These are phyloP conservation scores for Phortica variegata DNA, from an alignment of 1,140 invertebrate species.

Conservation along the genomic window DNA sequence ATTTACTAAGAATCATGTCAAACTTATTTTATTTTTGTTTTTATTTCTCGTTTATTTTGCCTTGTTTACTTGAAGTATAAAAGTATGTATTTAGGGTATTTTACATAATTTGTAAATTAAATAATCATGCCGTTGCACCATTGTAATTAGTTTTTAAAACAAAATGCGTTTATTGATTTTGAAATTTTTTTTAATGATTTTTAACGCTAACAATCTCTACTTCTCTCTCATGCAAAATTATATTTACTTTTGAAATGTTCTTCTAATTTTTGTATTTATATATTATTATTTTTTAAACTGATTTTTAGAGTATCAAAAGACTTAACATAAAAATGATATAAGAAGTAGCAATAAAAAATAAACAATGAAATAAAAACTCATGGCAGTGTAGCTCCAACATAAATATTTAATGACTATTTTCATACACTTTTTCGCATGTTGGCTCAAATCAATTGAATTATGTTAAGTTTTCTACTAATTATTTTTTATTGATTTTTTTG, in stretches of 20 bases:
- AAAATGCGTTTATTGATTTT: constrained; percentile 11
- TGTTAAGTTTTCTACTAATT: constrained; percentile 33
- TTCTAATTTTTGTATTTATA: no score
- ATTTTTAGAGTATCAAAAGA: no score
- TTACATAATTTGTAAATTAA: constrained; percentile 29
- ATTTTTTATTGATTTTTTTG: constrained; percentile 26
- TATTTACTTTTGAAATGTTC: no score
- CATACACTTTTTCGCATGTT: no score
- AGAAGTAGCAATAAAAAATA: no score
- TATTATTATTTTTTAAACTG: constrained; percentile 2
- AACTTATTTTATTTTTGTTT: neutral
- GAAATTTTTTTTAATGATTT: constrained; percentile 18
- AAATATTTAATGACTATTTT: no score
- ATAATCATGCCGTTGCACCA: constrained; percentile 32
- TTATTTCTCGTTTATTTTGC: neutral
- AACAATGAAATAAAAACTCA: no score
- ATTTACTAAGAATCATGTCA: no score
- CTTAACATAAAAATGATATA: no score
- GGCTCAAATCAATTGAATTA: no score
- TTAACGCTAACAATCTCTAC: constrained; percentile 55
- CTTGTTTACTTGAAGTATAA: constrained; percentile 29
- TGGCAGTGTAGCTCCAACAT: no score
- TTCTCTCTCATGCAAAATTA: constrained; percentile 39
- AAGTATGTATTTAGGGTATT: constrained; percentile 20
- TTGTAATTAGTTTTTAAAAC: constrained; percentile 21